phyloP scores from a whole-genome alignment of 2,888 invertebrate species.

The Dynastes hyllus region DNA sequence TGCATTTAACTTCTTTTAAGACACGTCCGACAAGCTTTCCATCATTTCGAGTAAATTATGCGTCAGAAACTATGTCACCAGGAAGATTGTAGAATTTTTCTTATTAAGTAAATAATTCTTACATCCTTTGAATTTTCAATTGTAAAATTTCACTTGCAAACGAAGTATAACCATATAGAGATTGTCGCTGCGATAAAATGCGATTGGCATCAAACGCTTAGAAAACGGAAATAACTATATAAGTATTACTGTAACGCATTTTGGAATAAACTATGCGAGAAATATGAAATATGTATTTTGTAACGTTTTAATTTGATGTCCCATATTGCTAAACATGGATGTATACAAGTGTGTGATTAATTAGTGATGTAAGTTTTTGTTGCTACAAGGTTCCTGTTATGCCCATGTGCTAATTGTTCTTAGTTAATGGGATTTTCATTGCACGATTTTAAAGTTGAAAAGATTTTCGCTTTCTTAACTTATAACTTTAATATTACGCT shows the following conservation, averaged over 20 bases:
- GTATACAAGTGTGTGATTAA: background rate
- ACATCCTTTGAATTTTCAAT: slow-evolving; percentile 22
- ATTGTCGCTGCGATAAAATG: slow-evolving; percentile 23
- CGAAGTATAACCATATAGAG: slow-evolving; percentile 23
- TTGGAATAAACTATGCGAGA: background rate
- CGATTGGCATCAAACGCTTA: background rate
- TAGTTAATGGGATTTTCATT: no score
- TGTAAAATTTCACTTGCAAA: slow-evolving; percentile 19
- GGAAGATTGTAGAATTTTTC: background rate
- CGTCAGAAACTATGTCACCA: slow-evolving; percentile 28
- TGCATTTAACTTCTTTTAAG: background rate
- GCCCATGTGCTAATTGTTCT: no score
- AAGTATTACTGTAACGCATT: background rate
- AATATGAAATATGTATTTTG: background rate
- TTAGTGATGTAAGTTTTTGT: no score
- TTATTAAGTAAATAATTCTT: slow-evolving; percentile 21
- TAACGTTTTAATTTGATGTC: background rate
- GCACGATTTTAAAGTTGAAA: no score
- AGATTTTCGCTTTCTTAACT: no score
- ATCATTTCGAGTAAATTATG: slow-evolving; percentile 8
- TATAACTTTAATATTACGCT: no score
- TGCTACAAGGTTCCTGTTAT: no score
- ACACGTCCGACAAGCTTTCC: background rate
- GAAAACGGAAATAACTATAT: background rate
- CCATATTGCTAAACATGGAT: background rate